Evolutionary conservation across 2,888 invertebrate species (phyloP), one percentile per base, ranked within the genome.

Genomic region (Trichopoda pennipes): DNA sequence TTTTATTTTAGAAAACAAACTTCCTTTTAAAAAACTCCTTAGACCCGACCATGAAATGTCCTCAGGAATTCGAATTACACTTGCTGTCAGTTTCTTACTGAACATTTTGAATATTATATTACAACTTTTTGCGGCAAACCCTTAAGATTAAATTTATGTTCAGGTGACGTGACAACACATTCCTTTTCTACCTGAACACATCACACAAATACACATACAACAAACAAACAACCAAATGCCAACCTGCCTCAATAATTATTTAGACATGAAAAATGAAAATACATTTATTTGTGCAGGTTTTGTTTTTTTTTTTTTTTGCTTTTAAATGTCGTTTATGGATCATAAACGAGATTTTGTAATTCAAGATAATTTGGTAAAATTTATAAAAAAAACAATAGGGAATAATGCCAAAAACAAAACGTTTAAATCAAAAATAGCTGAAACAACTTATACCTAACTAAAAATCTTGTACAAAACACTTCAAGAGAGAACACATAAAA

Each of bases 171-270:
- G 23, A 12, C 28, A 1, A 55, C 14, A 55, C 55, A 68, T 44
- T 55, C 42, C 53, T 28, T 55, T 53, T 55, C 68, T 68, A 55
- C 70, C 70, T 70, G 70, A 38, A 49, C 17, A 3, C 2, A 21
- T 32, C 17, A 38, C 16, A 9, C 4, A 16, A 19, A 69, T 32
- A 35, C 17, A 56, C 19, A 56, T 28, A 16, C n/a, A 17, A 3
- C 17, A 10, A n/a, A 1, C 21, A 12, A 10, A 14, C 38, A n/a
- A 35, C 1, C 28, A 21, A 21, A 28, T 47, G 32, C 49, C 53
- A 63, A 74, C 55, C 63, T 47, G 47, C 55, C 64, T 56, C 47
- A 64, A 64, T 47, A 56, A 56, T 28, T 72, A 38, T 23, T 42
- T 28, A 53, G 42, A 8, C 53, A 17, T 35, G 23, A 19, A 23